Conservation (phyloP, 2,797 vertebrate genomes). For the Muscicapa comitata region DNA sequence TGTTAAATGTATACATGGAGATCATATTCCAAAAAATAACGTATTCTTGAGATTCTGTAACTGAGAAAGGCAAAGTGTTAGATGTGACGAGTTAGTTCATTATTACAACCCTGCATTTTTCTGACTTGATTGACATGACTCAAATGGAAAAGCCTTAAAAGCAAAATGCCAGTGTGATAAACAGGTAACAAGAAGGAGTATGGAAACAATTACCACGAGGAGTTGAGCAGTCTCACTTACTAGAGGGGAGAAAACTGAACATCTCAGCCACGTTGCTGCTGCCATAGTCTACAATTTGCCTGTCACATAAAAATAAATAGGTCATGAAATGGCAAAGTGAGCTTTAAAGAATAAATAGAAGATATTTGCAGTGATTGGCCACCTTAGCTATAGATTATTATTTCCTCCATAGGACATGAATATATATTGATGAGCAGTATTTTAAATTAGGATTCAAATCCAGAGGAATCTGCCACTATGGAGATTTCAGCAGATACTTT, state of each 20-base stretch:
- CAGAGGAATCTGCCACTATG: background rate
- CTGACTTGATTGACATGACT: slow-evolving; percentile 12
- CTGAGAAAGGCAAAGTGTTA: slow-evolving; percentile 2
- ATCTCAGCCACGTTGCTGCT: slow-evolving; percentile 35
- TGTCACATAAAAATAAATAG: slow-evolving; percentile 59
- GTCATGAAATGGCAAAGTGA: slow-evolving; percentile 48
- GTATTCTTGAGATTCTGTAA: background rate
- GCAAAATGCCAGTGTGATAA: slow-evolving; percentile 16
- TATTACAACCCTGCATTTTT: slow-evolving; percentile 1
- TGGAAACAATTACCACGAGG: slow-evolving; percentile 10
- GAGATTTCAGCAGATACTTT: background rate
- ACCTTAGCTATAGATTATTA: slow-evolving; percentile 23
- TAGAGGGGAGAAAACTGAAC: slow-evolving; percentile 34
- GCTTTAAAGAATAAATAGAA: slow-evolving; percentile 53
- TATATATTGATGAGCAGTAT: slow-evolving; percentile 32
- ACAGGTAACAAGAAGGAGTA: slow-evolving; percentile 2
- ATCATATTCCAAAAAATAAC: background rate
- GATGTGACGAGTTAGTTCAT: slow-evolving; percentile 39
- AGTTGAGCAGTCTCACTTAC: slow-evolving; percentile 11
- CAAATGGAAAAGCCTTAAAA: slow-evolving; percentile 28
- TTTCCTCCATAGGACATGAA: background rate
- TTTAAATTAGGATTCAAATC: slow-evolving; percentile 27
- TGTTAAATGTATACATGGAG: background rate
- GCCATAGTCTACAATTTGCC: slow-evolving; percentile 41
- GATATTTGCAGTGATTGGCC: background rate